These are phyloP conservation scores for Sarcophaga subvicina DNA, from an alignment of 2,888 invertebrate species.

Conservation along the genomic window DNA sequence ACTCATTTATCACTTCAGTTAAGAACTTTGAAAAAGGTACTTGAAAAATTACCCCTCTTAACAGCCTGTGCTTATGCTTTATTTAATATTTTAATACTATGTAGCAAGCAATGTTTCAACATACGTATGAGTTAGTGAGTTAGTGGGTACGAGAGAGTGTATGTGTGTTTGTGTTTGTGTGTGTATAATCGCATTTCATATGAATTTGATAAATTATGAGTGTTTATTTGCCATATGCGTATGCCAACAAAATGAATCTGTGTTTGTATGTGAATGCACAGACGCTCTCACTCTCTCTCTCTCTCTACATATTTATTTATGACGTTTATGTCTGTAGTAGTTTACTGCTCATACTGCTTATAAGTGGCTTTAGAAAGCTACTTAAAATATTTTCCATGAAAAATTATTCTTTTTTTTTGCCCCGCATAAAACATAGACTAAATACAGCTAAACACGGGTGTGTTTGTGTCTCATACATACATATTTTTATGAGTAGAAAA, in stretches of 20 bases:
- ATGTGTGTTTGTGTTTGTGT: neutral
- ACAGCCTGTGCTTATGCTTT: slow-evolving; percentile 41
- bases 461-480: neutral
- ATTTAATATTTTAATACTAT: slow-evolving; percentile 24
- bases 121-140: slow-evolving; percentile 70
- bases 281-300: neutral
- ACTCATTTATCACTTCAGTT: neutral
- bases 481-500: neutral
- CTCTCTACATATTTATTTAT: slow-evolving; percentile 27
- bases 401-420: slow-evolving; percentile 34
- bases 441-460: slow-evolving; percentile 10
- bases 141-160: slow-evolving; percentile 14
- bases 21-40: neutral
- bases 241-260: neutral
- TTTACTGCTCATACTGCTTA: slow-evolving; percentile 8
- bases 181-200: too few relatives aligned
- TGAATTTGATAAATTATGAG: too few relatives aligned
- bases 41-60: neutral
- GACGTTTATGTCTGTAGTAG: slow-evolving; percentile 41
- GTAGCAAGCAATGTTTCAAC: neutral
- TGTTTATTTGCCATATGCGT: slow-evolving; percentile 48
- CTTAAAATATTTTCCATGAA: slow-evolving; percentile 62
- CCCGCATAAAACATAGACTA: neutral
- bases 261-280: slow-evolving; percentile 2
- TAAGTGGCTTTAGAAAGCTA: slow-evolving; percentile 64